These are phyloP conservation scores for Venustaconcha ellipsiformis DNA, from an alignment of 1,140 invertebrate species.

Conservation along the genomic window DNA sequence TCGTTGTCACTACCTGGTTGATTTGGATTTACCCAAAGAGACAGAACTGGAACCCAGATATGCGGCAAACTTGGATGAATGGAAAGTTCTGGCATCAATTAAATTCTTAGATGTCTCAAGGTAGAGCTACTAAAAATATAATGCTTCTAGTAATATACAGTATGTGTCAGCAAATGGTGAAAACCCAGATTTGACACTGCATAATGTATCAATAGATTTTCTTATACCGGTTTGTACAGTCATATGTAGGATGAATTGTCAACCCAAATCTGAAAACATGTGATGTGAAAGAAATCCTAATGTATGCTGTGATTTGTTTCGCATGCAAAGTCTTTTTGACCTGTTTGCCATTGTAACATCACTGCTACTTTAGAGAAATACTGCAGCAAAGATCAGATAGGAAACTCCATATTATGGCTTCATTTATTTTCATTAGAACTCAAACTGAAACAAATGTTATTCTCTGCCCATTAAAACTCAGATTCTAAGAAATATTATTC, in stretches of 20 bases:
- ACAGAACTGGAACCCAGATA: constrained; percentile 85
- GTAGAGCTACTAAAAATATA: constrained; percentile 53
- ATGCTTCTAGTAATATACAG: neutral
- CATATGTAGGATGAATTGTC: too few relatives aligned
- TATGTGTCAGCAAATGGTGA: neutral
- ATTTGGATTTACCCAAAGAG: constrained; percentile 82
- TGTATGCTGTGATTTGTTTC: too few relatives aligned
- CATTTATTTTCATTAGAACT: too few relatives aligned
- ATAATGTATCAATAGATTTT: neutral
- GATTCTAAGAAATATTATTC: neutral
- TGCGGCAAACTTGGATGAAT: constrained; percentile 78
- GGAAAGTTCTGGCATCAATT: constrained; percentile 80
- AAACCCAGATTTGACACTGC: neutral
- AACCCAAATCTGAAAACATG: too few relatives aligned
- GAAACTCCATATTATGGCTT: too few relatives aligned
- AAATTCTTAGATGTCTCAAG: constrained; percentile 84
- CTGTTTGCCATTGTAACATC: too few relatives aligned
- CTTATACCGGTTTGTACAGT: too few relatives aligned
- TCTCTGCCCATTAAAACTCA: neutral
- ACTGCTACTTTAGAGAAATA: too few relatives aligned
- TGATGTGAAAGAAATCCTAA: too few relatives aligned
- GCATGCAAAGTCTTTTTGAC: too few relatives aligned
- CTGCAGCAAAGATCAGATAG: too few relatives aligned
- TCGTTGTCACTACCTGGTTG: constrained; percentile 77
- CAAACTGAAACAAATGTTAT: too few relatives aligned